Conservation (phyloP, 30 jellyfish, hydroid and myxozoan species). For the Aurelia aurita complex sp. Pacific region DNA sequence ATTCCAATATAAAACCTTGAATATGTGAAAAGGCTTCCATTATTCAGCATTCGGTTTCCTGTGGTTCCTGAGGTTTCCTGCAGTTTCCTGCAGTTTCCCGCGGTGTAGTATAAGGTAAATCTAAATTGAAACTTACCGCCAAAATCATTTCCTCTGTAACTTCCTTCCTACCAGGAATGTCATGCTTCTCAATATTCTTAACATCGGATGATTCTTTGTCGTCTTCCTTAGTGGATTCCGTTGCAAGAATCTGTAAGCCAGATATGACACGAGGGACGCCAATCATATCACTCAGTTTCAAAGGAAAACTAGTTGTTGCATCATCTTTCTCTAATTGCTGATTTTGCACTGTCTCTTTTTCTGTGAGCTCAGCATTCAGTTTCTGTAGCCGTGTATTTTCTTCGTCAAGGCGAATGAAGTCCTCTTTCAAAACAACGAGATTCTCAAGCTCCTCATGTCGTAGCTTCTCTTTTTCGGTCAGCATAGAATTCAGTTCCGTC, state of each 20-base stretch:
- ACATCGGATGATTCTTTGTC: background rate
- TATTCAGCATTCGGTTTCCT: too few relatives aligned
- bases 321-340: background rate
- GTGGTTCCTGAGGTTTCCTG: too few relatives aligned
- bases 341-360: background rate
- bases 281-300: background rate
- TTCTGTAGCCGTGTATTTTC: constrained; percentile 22
- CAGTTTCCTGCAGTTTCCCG: too few relatives aligned
- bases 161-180: background rate
- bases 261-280: constrained; percentile 34
- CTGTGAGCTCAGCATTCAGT: background rate
- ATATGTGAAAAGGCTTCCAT: too few relatives aligned
- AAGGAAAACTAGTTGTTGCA: background rate
- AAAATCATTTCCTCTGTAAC: constrained; percentile 8
- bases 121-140: constrained; percentile 5
- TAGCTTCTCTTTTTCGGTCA: too few relatives aligned
- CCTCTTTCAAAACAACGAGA: background rate
- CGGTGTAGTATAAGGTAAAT: too few relatives aligned
- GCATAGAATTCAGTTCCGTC: too few relatives aligned
- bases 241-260: constrained; percentile 36
- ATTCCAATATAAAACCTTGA: too few relatives aligned
- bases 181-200: background rate
- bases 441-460: background rate
- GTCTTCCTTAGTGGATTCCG: background rate
- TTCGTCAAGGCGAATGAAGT: background rate